phyloP scores from a whole-genome alignment of 2,113 vertebrate species.

The Lamprotornis superbus region DNA sequence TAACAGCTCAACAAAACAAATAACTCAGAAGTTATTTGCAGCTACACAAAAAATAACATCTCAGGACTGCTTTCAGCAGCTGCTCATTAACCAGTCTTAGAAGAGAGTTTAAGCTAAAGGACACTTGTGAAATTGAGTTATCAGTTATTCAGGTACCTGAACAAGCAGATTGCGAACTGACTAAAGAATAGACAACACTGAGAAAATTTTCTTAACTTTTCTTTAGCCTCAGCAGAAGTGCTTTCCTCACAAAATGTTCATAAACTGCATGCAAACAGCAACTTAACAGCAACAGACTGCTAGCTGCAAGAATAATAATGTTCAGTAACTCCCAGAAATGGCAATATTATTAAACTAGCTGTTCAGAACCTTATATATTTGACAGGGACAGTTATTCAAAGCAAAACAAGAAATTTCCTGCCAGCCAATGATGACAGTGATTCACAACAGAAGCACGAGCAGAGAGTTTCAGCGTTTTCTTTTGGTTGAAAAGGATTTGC shows the following conservation, averaged over 20 bases:
- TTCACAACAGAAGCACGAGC: neutral
- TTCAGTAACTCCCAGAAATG: neutral
- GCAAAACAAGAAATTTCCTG: neutral
- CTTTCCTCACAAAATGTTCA: neutral
- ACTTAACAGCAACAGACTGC: neutral
- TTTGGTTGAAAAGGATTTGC: neutral
- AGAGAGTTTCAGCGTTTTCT: neutral
- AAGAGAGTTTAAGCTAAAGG: neutral
- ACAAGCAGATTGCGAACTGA: neutral
- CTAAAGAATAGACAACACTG: neutral
- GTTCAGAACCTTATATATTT: neutral
- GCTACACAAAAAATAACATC: neutral
- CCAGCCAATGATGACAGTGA: neutral
- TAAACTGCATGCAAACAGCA: neutral
- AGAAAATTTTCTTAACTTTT: neutral
- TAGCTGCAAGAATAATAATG: neutral
- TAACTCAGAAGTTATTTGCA: neutral
- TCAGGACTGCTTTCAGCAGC: neutral
- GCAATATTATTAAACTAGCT: neutral
- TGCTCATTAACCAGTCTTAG: neutral
- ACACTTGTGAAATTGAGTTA: neutral
- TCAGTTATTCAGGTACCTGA: neutral
- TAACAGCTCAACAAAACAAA: neutral
- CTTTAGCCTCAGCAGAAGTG: neutral
- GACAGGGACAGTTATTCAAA: neutral